phyloP scores from a whole-genome alignment of 1,140 invertebrate species.

The Araneus ventricosus region DNA sequence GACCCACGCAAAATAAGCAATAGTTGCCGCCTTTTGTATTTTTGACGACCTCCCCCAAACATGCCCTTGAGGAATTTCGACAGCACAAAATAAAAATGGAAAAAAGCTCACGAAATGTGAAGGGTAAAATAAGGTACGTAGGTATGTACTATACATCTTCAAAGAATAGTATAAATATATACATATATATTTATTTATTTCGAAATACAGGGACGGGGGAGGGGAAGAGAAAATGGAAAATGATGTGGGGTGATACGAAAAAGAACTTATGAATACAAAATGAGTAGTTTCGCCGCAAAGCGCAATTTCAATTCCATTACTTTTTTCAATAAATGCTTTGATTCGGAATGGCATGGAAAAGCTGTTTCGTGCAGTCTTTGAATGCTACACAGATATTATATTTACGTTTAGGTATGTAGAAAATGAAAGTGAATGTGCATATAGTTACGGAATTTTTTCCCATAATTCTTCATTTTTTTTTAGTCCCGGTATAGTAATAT shows the following conservation, averaged over 20 bases:
- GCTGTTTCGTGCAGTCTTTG: slow-evolving; percentile 2
- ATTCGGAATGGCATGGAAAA: slow-evolving; percentile 22
- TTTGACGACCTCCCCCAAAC: neutral
- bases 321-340: slow-evolving; percentile 54
- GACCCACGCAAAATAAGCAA: neutral
- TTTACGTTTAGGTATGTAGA: slow-evolving; percentile 6
- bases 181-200: slow-evolving; percentile 2
- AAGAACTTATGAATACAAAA: slow-evolving; percentile 71
- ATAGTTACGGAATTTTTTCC: neutral
- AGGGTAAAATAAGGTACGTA: neutral
- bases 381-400: slow-evolving; percentile 15
- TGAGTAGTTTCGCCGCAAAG: slow-evolving; percentile 47
- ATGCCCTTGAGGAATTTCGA: neutral
- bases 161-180: neutral
- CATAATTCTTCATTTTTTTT: neutral
- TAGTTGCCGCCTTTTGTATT: neutral
- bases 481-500: neutral
- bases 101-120: neutral
- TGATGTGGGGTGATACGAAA: slow-evolving; percentile 26
- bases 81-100: neutral
- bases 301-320: slow-evolving; percentile 63
- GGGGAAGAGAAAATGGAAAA: neutral
- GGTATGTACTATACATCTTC: neutral
- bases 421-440: neutral
- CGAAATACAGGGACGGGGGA: neutral